Percentiles rank a stretch among this genome's conserved stretches.
phyloP scores from a whole-genome alignment of 2,797 vertebrate genomes.

The Tadarida brasiliensis region DNA sequence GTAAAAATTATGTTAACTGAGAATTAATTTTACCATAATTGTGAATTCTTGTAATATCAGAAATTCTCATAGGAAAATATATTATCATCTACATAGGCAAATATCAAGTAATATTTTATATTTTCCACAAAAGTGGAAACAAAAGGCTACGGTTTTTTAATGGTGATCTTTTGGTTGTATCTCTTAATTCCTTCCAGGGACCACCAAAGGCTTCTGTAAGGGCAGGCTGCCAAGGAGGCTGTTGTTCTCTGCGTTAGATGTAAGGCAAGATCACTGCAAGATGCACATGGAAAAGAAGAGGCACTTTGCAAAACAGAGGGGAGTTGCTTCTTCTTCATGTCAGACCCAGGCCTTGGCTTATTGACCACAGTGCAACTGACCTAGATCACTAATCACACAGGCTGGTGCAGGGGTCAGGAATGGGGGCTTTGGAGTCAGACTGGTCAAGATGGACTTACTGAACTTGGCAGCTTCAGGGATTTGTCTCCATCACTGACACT shows the following conservation, averaged over 20 bases:
- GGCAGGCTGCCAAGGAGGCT: background rate
- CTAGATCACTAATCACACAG: background rate
- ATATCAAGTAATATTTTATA: background rate
- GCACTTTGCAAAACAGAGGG: background rate
- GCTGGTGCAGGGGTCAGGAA: background rate
- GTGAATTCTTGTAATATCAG: background rate
- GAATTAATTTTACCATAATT: background rate
- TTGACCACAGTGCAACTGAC: background rate
- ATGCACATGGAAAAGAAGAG: background rate
- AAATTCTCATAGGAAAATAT: background rate
- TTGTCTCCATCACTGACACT: background rate
- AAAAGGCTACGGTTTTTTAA: background rate
- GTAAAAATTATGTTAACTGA: background rate
- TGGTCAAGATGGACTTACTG: background rate
- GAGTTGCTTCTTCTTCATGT: background rate
- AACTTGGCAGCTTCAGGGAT: background rate
- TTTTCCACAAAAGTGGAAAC: background rate
- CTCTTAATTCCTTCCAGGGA: background rate
- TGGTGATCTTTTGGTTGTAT: background rate
- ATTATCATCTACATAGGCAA: background rate
- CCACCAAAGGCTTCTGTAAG: background rate
- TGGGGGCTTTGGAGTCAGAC: background rate
- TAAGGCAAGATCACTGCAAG: background rate
- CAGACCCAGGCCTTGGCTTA: background rate
- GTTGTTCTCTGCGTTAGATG: background rate